These are phyloP conservation scores for Scelioninae gen. 1 DNA, from an alignment of 2,888 invertebrate species.

Conservation along the genomic window DNA sequence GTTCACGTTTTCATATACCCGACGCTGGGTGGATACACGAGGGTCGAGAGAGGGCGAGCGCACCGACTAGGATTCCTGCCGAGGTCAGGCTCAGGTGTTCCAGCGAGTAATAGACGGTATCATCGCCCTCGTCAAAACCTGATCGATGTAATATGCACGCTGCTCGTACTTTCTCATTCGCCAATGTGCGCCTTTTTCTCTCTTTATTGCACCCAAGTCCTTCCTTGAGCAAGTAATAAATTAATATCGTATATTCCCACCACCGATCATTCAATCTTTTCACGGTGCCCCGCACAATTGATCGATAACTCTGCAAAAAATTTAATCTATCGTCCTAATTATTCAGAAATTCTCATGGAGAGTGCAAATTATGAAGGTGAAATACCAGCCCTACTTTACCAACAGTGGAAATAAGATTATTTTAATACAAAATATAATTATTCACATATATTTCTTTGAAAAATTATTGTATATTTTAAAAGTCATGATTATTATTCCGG, in stretches of 20 bases:
- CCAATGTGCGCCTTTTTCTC: constrained; percentile 6
- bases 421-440: too few species aligned
- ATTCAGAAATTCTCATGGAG: too few species aligned
- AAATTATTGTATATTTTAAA: too few species aligned
- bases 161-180: constrained; percentile 11
- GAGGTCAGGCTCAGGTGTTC: constrained; percentile 81
- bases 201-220: constrained; percentile 23
- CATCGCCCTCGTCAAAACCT: constrained; percentile 81
- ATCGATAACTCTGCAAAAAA: constrained; percentile 15
- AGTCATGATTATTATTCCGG: too few species aligned
- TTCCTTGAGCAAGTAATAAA: constrained; percentile 52
- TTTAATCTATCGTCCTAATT: too few species aligned
- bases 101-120: constrained; percentile 81
- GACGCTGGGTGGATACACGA: constrained; percentile 47
- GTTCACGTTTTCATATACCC: constrained; percentile 80
- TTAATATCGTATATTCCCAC: constrained; percentile 54
- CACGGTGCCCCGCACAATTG: constrained; percentile 29
- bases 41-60: constrained; percentile 59
- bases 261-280: constrained; percentile 57
- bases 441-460: too few species aligned
- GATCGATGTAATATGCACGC: constrained; percentile 82
- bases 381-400: too few species aligned
- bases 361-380: too few species aligned
- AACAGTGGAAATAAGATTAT: too few species aligned
- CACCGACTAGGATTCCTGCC: constrained; percentile 64